phyloP scores from a whole-genome alignment of 2,797 vertebrate species.

The Leptodactylus fallax region DNA sequence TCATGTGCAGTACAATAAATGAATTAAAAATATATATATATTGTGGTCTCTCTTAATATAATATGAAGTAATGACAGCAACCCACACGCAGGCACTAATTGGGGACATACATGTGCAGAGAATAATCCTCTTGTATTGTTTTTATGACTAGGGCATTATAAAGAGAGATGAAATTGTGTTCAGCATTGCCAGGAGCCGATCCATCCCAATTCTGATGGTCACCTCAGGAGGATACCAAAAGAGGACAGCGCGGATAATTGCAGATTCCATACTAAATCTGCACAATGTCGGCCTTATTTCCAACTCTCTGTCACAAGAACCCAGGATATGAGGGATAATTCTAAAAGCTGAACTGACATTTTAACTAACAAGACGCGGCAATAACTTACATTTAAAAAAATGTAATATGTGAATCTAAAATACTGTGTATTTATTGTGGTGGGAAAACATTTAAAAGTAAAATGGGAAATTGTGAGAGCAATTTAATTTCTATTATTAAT shows the following conservation, averaged over 20 bases:
- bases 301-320: background rate
- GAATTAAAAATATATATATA: no score
- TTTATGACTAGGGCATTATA: slow-evolving; percentile 83
- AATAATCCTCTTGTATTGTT: no score
- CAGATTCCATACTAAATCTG: slow-evolving; percentile 94
- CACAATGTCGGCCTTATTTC: slow-evolving; percentile 83
- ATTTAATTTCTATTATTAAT: no score
- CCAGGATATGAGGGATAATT: slow-evolving; percentile 57
- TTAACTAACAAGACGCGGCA: background rate
- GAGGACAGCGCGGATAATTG: slow-evolving; percentile 92
- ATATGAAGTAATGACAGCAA: no score
- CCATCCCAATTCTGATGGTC: slow-evolving; percentile 93
- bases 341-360: slow-evolving; percentile 40
- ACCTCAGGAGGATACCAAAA: slow-evolving; percentile 96
- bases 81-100: no score
- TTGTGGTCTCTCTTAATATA: no score
- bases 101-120: no score
- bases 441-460: background rate
- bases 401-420: slow-evolving; percentile 38
- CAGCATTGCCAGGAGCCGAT: slow-evolving; percentile 77
- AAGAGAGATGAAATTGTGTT: slow-evolving; percentile 92
- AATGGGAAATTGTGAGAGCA: no score
- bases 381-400: slow-evolving; percentile 43
- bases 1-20: no score
- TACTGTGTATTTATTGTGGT: slow-evolving; percentile 54